Percentiles rank a stretch among this genome's conserved stretches.
These are phyloP conservation scores for Thaumatotibia leucotreta DNA, from an alignment of 1,140 invertebrate species.

Conservation along the genomic window DNA sequence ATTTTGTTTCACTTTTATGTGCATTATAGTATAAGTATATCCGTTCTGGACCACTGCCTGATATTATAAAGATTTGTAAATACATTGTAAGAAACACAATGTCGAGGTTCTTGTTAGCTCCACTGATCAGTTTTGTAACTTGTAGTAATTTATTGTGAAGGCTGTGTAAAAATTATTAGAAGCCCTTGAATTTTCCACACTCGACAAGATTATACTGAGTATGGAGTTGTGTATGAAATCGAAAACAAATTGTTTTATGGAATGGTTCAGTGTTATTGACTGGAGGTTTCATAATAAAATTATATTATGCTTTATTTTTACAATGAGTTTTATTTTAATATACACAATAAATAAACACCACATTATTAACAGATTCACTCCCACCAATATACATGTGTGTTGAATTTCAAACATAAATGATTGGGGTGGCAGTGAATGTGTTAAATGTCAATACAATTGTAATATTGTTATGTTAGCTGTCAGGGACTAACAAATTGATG, in stretches of 20 bases:
- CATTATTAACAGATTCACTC: too few species aligned
- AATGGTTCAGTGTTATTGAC: conserved; percentile 74
- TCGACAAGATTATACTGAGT: conserved; percentile 48
- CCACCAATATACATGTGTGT: too few species aligned
- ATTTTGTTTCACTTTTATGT: conserved; percentile 27
- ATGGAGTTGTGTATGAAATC: conserved; percentile 64
- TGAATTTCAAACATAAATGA: too few species aligned
- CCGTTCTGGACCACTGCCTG: conserved; percentile 47
- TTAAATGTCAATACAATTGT: conserved; percentile 17
- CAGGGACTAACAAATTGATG: conserved; percentile 83
- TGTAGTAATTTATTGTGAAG: conserved; percentile 70
- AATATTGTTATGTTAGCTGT: conserved; percentile 40
- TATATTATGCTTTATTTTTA: conserved; percentile 76
- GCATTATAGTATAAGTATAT: neutral
- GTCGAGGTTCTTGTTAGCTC: conserved; percentile 51
- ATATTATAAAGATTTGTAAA: conserved; percentile 57
- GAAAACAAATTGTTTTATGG: conserved; percentile 64
- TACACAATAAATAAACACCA: conserved; percentile 17
- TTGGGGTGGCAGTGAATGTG: too few species aligned
- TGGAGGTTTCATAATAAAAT: conserved; percentile 75
- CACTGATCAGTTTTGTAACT: conserved; percentile 71
- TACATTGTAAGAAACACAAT: conserved; percentile 46
- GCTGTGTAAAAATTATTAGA: conserved; percentile 70
- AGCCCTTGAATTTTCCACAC: conserved; percentile 57
- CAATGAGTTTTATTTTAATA: conserved; percentile 53